Evolutionary conservation across 2,113 vertebrate species (phyloP).

Genomic region (Bujurquina vittata): DNA sequence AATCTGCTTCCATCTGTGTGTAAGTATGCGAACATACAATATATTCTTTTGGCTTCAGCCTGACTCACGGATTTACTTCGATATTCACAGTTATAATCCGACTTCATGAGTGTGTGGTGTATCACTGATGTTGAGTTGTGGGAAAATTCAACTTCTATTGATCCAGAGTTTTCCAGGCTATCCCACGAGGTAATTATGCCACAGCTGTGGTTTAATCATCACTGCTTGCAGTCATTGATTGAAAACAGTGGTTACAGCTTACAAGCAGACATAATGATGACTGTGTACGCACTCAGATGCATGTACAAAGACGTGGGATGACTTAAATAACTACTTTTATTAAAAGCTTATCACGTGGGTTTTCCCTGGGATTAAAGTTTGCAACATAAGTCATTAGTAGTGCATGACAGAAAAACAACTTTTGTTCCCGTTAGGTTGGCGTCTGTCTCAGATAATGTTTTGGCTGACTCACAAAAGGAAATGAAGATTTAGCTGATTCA

Average conservation of each 20-base stretch:
- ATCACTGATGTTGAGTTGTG: slow-evolving; percentile 34
- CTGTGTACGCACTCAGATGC: neutral
- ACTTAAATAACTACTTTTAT: neutral
- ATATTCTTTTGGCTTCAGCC: neutral
- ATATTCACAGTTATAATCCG: neutral
- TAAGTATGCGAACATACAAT: neutral
- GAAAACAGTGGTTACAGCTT: slow-evolving; percentile 26
- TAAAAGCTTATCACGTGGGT: neutral
- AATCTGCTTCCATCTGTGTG: neutral
- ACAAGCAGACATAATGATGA: slow-evolving; percentile 1
- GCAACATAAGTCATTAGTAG: neutral
- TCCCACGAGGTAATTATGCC: slow-evolving; percentile 52
- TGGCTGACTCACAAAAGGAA: slow-evolving; percentile 10
- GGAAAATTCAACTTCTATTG: slow-evolving; percentile 60
- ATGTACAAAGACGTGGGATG: neutral
- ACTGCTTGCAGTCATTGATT: slow-evolving; percentile 44
- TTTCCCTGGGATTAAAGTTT: neutral
- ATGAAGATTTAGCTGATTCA: neutral
- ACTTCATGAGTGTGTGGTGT: neutral
- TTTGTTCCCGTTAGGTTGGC: neutral
- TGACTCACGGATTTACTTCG: slow-evolving; percentile 25
- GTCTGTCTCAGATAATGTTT: neutral
- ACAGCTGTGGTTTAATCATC: slow-evolving; percentile 52
- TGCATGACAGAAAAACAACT: neutral
- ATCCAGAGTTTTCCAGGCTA: slow-evolving; percentile 50